Evolutionary conservation across 2,888 invertebrate species (phyloP), one percentile per base, ranked within the genome.

Genomic region (Cistogaster globosa): DNA sequence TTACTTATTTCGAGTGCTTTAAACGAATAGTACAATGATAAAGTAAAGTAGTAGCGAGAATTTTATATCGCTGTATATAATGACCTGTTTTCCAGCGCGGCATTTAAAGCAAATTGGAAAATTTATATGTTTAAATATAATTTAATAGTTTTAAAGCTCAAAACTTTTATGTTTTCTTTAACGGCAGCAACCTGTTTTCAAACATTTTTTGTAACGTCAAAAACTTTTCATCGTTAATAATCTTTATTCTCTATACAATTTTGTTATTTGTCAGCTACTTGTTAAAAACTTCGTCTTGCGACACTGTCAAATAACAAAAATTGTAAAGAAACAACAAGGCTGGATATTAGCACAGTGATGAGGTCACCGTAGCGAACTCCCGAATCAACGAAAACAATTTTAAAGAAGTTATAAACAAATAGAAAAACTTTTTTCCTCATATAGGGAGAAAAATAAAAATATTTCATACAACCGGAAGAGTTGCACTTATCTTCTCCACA

Each of bases 201-300:
- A 48, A 48, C 16, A 48, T n/a, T 42, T 57, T 48, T 60, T 8
- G 32, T 32, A 5, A 32, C 6, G 16, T 2, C 7, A 53, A 42
- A 63, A 63, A 32, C 9, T 26, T 22, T 42, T 36, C 20, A 8
- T 9, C 32, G 74, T 67, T 32, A 32, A 60, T 72, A 80, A 67
- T 72, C 74, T 80, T 53, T 80, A 53, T 60, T 60, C 67, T 20
- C 42, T n/a, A 42, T 67, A 74, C 45, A 72, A 67, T 51, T 74
- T 32, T 32, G 12, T 60, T 67, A 65, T 74, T 80, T 80, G 53
- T 74, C 74, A 67, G 45, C 45, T 60, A 53, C 51, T 80, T 67
- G 67, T n/a, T 53, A 67, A 68, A 65, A 67, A 80, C 74, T 65
- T 72, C 58, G 55, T 65, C 72, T 67, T 26, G 16, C 67, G 53